Conservation (phyloP, 1,140 invertebrate genomes). For the Sitobion miscanthi region DNA sequence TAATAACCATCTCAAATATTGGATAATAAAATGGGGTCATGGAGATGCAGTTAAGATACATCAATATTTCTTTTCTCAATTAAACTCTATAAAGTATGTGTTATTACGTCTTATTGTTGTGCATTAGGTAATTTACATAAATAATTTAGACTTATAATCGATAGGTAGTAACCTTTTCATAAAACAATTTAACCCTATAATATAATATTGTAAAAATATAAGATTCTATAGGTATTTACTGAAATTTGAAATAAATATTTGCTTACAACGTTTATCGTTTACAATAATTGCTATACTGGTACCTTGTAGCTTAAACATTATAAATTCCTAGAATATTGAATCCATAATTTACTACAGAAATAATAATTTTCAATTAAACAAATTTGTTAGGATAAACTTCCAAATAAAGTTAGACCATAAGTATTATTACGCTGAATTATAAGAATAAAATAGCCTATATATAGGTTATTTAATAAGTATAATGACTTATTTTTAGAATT, state of each 20-base stretch:
- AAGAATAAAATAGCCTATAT: no score
- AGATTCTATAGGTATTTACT: not conserved
- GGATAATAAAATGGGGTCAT: not conserved
- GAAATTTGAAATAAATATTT: not conserved
- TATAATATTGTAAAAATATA: not conserved
- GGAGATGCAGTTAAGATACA: not conserved
- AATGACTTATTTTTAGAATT: no score
- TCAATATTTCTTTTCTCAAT: not conserved
- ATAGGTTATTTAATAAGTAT: no score
- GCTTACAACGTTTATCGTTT: not conserved
- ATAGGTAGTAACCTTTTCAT: not conserved
- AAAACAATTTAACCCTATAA: not conserved
- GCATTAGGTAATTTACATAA: not conserved
- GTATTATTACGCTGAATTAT: no score
- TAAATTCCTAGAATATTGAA: not conserved
- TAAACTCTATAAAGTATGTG: not conserved
- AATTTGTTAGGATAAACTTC: not conserved
- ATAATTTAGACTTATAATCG: not conserved
- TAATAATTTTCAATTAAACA: not conserved
- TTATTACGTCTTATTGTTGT: not conserved
- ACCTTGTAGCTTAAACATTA: not conserved
- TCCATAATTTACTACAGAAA: not conserved
- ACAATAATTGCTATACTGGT: not conserved
- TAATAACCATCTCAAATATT: slow-evolving; percentile 23
- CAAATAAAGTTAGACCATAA: not conserved